These are phyloP conservation scores for Zophobas atratus DNA, from an alignment of 1,140 invertebrate genomes.

Conservation along the genomic window DNA sequence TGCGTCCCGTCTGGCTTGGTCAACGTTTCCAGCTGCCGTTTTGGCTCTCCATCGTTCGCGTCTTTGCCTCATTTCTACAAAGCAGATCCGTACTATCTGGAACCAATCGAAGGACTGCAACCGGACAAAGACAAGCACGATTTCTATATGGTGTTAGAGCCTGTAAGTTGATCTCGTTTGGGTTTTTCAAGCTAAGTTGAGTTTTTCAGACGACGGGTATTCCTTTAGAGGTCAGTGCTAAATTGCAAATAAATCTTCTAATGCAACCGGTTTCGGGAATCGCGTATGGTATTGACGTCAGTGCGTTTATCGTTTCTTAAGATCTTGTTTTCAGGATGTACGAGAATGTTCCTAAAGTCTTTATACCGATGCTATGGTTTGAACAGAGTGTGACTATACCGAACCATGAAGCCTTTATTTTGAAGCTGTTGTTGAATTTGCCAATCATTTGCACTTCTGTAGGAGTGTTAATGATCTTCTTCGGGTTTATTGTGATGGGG, in stretches of 20 bases:
- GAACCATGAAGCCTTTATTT: conserved; percentile 47
- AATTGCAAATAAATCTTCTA: conserved; percentile 82
- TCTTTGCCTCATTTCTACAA: conserved; percentile 83
- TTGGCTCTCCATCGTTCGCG: conserved; percentile 76
- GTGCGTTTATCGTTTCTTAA: background rate
- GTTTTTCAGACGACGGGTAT: conserved; percentile 76
- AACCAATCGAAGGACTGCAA: conserved; percentile 72
- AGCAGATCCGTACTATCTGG: conserved; percentile 72
- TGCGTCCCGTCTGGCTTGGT: conserved; percentile 78
- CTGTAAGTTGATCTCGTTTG: conserved; percentile 71
- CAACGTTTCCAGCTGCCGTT: conserved; percentile 74
- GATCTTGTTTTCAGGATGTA: conserved; percentile 72
- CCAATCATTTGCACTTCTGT: conserved; percentile 54
- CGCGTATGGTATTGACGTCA: conserved; percentile 70
- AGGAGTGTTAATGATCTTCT: conserved; percentile 52
- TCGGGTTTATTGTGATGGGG: conserved; percentile 49
- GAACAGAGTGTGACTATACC: conserved; percentile 76
- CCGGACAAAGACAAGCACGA: conserved; percentile 73
- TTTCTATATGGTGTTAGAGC: conserved; percentile 76
- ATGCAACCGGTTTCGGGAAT: conserved; percentile 75
- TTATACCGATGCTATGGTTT: conserved; percentile 87
- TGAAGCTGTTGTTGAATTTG: conserved; percentile 57
- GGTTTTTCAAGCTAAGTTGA: conserved; percentile 29
- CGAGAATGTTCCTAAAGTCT: conserved; percentile 76
- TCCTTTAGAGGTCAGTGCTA: conserved; percentile 79